Evolutionary conservation across 30 jellyfish, hydroid and myxozoan genomes (phyloP).

Genomic region (Aurelia sp.): DNA sequence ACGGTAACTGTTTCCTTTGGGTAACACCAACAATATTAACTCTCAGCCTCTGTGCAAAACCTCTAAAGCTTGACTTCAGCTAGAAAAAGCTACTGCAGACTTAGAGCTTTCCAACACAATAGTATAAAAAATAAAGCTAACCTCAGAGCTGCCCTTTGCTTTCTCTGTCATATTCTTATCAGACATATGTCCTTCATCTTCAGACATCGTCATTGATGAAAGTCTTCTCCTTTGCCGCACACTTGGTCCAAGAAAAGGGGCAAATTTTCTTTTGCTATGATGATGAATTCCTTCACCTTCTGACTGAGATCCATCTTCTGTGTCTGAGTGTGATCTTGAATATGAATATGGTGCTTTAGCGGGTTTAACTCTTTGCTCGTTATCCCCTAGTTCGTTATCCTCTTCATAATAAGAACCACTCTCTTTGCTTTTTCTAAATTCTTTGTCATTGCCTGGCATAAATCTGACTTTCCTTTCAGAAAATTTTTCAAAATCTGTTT

Average conservation of each 20-base stretch:
- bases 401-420: neutral
- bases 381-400: neutral
- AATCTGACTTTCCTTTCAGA: neutral
- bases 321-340: constrained; percentile 17
- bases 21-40: no score
- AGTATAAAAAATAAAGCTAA: no score
- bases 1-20: no score
- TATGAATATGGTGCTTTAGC: neutral
- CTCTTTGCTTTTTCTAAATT: neutral
- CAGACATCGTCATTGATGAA: constrained; percentile 45
- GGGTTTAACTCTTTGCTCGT: neutral
- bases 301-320: constrained; percentile 72
- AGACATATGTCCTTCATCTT: constrained; percentile 62
- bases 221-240: constrained; percentile 70
- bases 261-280: constrained; percentile 51
- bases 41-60: no score
- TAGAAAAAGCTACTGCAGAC: no score
- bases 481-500: neutral
- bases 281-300: constrained; percentile 65
- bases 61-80: no score
- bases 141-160: no score
- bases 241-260: constrained; percentile 66
- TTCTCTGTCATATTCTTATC: constrained; percentile 10
- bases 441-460: neutral
- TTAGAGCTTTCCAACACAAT: no score